Evolutionary conservation across 2,888 invertebrate species (phyloP).

Genomic region (Eurytoma adleriae): DNA sequence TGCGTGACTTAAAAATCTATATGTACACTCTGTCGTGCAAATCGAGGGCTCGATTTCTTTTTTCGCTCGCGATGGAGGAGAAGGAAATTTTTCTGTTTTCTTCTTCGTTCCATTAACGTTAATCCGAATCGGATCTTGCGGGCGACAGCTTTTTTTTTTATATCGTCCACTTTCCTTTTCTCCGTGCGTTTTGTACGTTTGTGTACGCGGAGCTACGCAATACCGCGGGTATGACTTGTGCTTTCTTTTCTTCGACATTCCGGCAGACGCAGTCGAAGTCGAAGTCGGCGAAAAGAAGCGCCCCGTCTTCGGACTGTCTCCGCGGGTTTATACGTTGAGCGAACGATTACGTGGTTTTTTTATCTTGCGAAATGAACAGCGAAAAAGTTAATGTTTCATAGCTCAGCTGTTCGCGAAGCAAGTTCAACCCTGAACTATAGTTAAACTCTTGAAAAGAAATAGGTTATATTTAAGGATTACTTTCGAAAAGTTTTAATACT

Average conservation of each 20-base stretch:
- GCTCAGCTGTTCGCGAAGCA: constrained; percentile 27
- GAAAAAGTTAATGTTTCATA: constrained; percentile 41
- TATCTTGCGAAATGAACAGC: constrained; percentile 20
- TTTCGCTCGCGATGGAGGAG: not conserved
- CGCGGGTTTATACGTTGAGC: not conserved
- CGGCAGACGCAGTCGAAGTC: too few species aligned
- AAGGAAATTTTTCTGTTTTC: not conserved
- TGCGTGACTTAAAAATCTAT: constrained; percentile 8
- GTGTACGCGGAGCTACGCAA: too few species aligned
- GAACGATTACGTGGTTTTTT: constrained; percentile 27
- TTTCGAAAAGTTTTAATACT: constrained; percentile 25
- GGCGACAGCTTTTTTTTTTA: not conserved
- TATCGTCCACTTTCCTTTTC: not conserved
- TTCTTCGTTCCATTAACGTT: not conserved
- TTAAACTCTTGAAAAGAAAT: constrained; percentile 48
- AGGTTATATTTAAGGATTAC: constrained; percentile 37
- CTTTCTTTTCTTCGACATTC: too few species aligned
- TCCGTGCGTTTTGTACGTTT: not conserved
- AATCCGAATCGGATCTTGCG: not conserved
- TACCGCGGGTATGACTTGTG: too few species aligned
- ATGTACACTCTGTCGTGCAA: not conserved
- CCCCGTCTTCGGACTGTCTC: not conserved
- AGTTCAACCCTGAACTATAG: constrained; percentile 50
- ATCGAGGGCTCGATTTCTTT: too few species aligned
- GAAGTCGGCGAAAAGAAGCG: too few species aligned